Percentiles rank a stretch among this genome's conserved stretches.
Conservation (phyloP, 2,113 vertebrate genomes). For the Rhynchomys soricoides region DNA sequence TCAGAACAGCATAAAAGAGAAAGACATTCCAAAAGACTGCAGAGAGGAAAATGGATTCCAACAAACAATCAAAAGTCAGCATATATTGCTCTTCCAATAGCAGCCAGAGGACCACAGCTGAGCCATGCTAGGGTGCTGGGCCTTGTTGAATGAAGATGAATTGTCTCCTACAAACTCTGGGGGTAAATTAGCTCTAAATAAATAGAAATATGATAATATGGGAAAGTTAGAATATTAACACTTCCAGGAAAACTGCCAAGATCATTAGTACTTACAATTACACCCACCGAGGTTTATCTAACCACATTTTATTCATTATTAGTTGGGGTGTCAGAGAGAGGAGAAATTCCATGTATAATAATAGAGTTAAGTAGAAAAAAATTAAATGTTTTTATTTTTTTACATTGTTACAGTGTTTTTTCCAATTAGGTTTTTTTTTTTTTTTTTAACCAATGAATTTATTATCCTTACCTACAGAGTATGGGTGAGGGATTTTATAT, state of each 20-base stretch:
- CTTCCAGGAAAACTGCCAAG: slow-evolving; percentile 25
- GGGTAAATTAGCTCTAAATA: not conserved
- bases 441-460: not conserved
- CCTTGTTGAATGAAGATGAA: not conserved
- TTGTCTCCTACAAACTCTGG: not conserved
- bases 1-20: not conserved
- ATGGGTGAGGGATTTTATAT: not conserved
- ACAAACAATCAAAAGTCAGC: not conserved
- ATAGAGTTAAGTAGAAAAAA: not conserved
- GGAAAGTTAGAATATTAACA: slow-evolving; percentile 15
- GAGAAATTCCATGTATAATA: not conserved
- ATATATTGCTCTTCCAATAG: not conserved
- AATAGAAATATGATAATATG: not conserved
- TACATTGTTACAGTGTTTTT: not conserved
- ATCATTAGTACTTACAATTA: not conserved
- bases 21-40: not conserved
- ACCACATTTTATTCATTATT: not conserved
- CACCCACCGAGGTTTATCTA: not conserved
- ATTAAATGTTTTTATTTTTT: not conserved
- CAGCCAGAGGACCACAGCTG: not conserved
- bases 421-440: too few relatives aligned
- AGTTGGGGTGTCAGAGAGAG: not conserved
- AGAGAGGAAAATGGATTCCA: not conserved
- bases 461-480: not conserved
- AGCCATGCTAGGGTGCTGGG: not conserved